Evolutionary conservation across 2,113 vertebrate species (phyloP), one percentile per base, ranked within the genome.

Genomic region (Poeciliopsis retropinna): DNA sequence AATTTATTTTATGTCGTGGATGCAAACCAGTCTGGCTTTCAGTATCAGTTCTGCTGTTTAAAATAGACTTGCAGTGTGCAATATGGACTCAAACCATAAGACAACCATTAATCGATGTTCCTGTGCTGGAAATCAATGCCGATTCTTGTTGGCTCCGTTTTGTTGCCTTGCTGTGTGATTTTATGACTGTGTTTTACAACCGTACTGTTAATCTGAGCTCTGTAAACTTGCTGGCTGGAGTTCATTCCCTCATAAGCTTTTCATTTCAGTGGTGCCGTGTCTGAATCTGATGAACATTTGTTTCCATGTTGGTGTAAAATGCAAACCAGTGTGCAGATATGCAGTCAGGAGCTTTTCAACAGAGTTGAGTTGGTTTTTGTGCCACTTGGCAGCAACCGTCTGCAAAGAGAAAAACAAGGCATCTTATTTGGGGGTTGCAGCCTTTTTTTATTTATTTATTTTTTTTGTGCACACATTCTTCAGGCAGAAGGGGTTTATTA

Each of bases 171-270:
- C 41, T 60, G 51, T 68, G 76, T 74, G 69, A 69, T 89, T 89
- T 89, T 87, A 91, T 17, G 73, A 41, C 76, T 31, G 34, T 17
- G 0, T 82, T 87, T 86, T 86, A 90, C 87, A 80, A 47, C 79
- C 29, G 28, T 32, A 70, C 62, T 81, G 73, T 90, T 88, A 85
- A 86, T 85, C 67, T 79, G 74, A 29, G 27, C 87, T 80, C 77
- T 51, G 73, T 83, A 70, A 82, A 83, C 44, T 72, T 75, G 67
- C 10, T 25, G 64, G 73, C 81, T 34, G 67, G 34, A 70, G 71
- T 34, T 81, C 2, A 41, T n/a, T 79, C 64, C 74, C 71, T 82
- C 65, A 0, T 28, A 80, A 69, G 31, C 34, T 66, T 63, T 1
- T 27, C 72, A 70, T 88, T 85, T 77, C 76, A 85, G 51, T 11